Evolutionary conservation across 2,797 vertebrate genomes (phyloP).

Genomic region (Gouania willdenowi): DNA sequence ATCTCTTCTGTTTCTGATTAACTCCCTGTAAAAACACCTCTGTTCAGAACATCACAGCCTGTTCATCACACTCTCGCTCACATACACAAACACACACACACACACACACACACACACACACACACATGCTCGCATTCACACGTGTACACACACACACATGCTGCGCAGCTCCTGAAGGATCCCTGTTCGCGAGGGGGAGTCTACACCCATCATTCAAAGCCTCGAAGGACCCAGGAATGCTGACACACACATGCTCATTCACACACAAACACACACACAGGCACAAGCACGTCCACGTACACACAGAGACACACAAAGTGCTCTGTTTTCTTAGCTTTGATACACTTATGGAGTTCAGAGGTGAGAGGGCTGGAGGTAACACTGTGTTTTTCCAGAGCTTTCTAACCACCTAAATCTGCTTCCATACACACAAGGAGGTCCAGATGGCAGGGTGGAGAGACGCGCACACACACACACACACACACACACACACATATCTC

Average conservation of each 20-base stretch:
- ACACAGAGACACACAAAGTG: constrained; percentile 28
- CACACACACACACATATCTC: constrained; percentile 5
- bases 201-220: constrained; percentile 65
- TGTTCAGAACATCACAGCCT: constrained; percentile 63
- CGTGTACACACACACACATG: constrained; percentile 29
- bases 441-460: constrained; percentile 66
- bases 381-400: constrained; percentile 67
- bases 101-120: background rate
- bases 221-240: constrained; percentile 59
- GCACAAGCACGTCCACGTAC: constrained; percentile 34
- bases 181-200: constrained; percentile 60
- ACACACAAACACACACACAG: constrained; percentile 10
- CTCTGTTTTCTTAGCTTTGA: constrained; percentile 76
- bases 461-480: constrained; percentile 28
- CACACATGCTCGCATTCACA: constrained; percentile 2
- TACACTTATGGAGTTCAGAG: constrained; percentile 75
- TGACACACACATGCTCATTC: constrained; percentile 29
- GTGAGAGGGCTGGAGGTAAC: constrained; percentile 70
- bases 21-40: constrained; percentile 68
- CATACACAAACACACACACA: constrained; percentile 1
- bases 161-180: constrained; percentile 58
- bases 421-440: constrained; percentile 65
- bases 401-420: constrained; percentile 68
- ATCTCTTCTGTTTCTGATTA: constrained; percentile 69
- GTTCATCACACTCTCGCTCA: constrained; percentile 51